Percentiles rank a stretch among this genome's conserved stretches.
Evolutionary conservation across 1,140 invertebrate genomes (phyloP).

Genomic region (Phortica variegata): DNA sequence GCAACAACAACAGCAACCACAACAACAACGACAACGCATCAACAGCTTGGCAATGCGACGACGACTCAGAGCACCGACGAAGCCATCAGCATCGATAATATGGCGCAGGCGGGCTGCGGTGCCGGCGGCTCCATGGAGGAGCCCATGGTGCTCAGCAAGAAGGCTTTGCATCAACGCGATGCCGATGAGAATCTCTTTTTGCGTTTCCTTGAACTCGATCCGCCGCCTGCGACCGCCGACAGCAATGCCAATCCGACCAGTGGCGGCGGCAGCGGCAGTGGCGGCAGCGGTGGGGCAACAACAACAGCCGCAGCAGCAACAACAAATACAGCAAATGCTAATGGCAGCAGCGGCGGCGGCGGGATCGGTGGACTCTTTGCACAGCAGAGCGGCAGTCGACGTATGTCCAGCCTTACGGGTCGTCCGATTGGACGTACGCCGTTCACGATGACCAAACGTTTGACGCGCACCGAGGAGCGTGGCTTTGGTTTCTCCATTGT

Average conservation of each 20-base stretch:
- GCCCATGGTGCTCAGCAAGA: constrained; percentile 56
- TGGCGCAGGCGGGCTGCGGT: constrained; percentile 20
- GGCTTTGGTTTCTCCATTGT: constrained; percentile 88
- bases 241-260: constrained; percentile 58
- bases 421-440: constrained; percentile 68
- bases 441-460: constrained; percentile 74
- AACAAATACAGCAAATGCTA: constrained; percentile 8
- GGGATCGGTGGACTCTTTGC: constrained; percentile 26
- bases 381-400: constrained; percentile 11
- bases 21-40: constrained; percentile 1
- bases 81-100: constrained; percentile 47
- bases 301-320: constrained; percentile 13
- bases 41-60: constrained; percentile 4
- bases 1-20: constrained; percentile 12
- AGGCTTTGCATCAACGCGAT: constrained; percentile 64
- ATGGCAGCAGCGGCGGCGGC: constrained; percentile 11
- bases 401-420: constrained; percentile 3
- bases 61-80: constrained; percentile 26
- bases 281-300: constrained; percentile 47
- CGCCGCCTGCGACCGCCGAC: constrained; percentile 61
- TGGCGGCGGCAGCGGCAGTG: constrained; percentile 59
- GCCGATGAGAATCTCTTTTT: constrained; percentile 75
- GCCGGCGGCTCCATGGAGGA: constrained; percentile 25
- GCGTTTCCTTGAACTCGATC: constrained; percentile 77
- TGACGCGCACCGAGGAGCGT: constrained; percentile 62